These are phyloP conservation scores for Hydrophis major DNA, from an alignment of 2,797 vertebrate species.

Conservation along the genomic window DNA sequence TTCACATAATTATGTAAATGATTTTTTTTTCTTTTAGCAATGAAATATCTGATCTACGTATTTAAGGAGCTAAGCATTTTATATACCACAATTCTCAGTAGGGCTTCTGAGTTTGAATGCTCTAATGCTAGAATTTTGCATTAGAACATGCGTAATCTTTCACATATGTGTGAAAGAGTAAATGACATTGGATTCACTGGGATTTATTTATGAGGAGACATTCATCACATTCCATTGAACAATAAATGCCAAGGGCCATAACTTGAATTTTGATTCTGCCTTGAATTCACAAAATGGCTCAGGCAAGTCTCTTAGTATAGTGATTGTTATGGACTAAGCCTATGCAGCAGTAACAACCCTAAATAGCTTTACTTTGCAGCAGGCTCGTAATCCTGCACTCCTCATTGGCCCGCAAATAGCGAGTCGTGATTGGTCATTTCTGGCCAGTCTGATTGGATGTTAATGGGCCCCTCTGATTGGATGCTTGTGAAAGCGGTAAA, in stretches of 20 bases:
- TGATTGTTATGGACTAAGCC: no score
- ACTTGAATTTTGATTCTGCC: not conserved
- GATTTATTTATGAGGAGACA: not conserved
- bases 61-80: not conserved
- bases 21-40: not conserved
- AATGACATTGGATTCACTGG: not conserved
- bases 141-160: not conserved
- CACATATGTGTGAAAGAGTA: not conserved
- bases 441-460: no score
- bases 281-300: not conserved
- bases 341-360: no score
- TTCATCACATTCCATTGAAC: not conserved
- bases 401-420: no score
- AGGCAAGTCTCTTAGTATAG: not conserved
- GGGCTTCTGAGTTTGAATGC: not conserved
- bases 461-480: no score
- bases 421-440: no score
- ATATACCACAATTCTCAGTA: not conserved
- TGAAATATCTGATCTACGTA: not conserved
- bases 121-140: not conserved
- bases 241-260: not conserved
- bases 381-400: no score
- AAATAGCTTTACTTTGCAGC: no score
- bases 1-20: not conserved
- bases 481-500: no score